These are phyloP conservation scores for Odontomachus brunneus DNA, from an alignment of 1,140 invertebrate genomes.

Conservation along the genomic window DNA sequence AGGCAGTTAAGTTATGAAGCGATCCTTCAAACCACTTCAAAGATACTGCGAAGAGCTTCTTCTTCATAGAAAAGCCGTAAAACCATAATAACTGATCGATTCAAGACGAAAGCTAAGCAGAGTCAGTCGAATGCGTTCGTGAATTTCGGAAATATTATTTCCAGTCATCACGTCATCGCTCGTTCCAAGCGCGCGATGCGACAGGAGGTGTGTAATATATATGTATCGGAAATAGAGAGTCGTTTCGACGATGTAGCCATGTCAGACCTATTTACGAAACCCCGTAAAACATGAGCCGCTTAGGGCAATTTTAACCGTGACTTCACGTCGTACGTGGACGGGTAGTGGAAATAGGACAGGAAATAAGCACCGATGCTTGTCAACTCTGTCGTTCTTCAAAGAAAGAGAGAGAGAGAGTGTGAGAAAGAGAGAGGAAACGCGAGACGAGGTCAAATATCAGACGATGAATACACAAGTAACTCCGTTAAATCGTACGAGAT, in stretches of 20 bases:
- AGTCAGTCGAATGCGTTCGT: not conserved
- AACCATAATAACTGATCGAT: conserved; percentile 24
- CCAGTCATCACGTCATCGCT: conserved; percentile 7
- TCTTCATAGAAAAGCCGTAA: not conserved
- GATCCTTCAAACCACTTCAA: conserved; percentile 1
- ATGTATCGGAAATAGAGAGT: conserved; percentile 30
- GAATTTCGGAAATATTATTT: conserved; percentile 44
- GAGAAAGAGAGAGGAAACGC: too few species aligned
- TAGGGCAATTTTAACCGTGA: conserved; percentile 58
- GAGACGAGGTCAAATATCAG: not conserved
- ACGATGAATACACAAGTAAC: not conserved
- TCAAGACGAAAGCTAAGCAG: not conserved
- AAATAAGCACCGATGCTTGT: conserved; percentile 17
- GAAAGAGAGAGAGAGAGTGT: not conserved
- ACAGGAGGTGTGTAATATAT: conserved; percentile 22
- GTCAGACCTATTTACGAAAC: conserved; percentile 71
- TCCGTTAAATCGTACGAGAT: not conserved
- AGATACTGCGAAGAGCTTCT: not conserved
- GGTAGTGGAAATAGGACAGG: conserved; percentile 21
- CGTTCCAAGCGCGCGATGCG: not conserved
- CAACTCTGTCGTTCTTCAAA: not conserved
- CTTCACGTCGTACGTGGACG: conserved; percentile 47
- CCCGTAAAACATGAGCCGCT: not conserved
- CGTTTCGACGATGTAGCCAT: conserved; percentile 20
- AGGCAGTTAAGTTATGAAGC: too few species aligned